Percentiles rank a stretch among this genome's conserved stretches.
Evolutionary conservation across 1,140 invertebrate genomes (phyloP).

Genomic region (Trachelipus rathkii): DNA sequence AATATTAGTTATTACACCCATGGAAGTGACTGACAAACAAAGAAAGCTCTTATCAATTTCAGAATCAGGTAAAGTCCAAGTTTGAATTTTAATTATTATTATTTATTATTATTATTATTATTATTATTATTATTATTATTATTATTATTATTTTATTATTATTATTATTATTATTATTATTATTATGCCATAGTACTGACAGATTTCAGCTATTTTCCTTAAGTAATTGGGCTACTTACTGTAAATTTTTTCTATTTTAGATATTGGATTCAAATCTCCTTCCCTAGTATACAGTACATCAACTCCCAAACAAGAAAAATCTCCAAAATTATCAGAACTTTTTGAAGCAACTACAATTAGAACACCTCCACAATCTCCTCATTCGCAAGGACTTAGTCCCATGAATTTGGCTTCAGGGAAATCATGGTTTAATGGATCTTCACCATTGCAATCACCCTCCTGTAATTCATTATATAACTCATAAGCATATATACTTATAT

Average conservation of each 20-base stretch:
- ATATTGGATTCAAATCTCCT: neutral
- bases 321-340: neutral
- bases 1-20: neutral
- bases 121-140: too few relatives aligned
- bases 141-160: too few relatives aligned
- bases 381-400: neutral
- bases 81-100: neutral
- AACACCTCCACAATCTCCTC: neutral
- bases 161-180: too few relatives aligned
- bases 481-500: too few relatives aligned
- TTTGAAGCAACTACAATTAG: neutral
- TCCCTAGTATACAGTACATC: neutral
- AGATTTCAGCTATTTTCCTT: too few relatives aligned
- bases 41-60: neutral
- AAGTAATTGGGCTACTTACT: too few relatives aligned
- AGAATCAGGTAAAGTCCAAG: neutral
- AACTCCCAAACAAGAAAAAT: neutral
- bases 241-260: neutral
- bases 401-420: neutral
- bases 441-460: neutral
- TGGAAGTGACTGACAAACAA: neutral
- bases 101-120: too few relatives aligned
- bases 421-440: neutral
- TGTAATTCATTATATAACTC: too few relatives aligned
- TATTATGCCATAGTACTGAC: too few relatives aligned